A percentile compares a stretch with the other conserved stretches of the same genome.
Conservation (phyloP, 2,797 vertebrate genomes). For the Anomalospiza imberbis region DNA sequence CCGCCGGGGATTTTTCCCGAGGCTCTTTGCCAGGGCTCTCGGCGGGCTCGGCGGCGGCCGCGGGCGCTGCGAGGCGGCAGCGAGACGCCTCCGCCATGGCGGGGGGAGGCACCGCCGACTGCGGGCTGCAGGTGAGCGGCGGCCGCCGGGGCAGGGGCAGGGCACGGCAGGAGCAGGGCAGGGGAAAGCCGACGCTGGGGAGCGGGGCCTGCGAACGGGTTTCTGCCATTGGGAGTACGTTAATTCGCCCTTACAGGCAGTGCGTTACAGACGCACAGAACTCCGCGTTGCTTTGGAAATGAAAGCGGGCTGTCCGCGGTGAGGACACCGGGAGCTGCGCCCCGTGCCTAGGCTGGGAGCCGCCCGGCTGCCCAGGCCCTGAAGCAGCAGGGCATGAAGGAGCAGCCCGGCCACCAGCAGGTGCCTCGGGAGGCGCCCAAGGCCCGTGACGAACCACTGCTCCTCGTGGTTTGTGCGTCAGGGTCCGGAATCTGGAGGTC, state of each 20-base stretch:
- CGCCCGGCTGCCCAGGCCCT: fast-evolving
- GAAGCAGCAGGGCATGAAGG: neutral
- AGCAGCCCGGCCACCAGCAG: neutral
- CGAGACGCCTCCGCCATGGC: neutral
- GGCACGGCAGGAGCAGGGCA: too few relatives aligned
- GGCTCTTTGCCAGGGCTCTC: fast-evolving
- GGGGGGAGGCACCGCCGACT: neutral
- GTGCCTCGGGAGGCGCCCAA: fast-evolving
- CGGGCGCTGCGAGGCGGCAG: neutral
- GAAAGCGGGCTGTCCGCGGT: neutral
- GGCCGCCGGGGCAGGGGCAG: neutral
- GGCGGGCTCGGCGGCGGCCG: neutral
- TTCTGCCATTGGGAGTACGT: fast-evolving
- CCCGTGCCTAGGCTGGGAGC: too few relatives aligned
- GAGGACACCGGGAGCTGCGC: fast-evolving
- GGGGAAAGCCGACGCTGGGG: neutral
- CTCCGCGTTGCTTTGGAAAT: neutral
- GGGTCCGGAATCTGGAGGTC: neutral
- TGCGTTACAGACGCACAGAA: fast-evolving
- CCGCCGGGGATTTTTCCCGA: too few relatives aligned
- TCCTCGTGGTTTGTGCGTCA: neutral
- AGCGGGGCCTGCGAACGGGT: neutral
- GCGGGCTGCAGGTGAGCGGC: neutral
- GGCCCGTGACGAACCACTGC: fast-evolving
- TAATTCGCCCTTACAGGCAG: too few relatives aligned